Evolutionary conservation across 2,113 vertebrate species (phyloP), one percentile per base, ranked within the genome.

Genomic region (Aegithalos caudatus): DNA sequence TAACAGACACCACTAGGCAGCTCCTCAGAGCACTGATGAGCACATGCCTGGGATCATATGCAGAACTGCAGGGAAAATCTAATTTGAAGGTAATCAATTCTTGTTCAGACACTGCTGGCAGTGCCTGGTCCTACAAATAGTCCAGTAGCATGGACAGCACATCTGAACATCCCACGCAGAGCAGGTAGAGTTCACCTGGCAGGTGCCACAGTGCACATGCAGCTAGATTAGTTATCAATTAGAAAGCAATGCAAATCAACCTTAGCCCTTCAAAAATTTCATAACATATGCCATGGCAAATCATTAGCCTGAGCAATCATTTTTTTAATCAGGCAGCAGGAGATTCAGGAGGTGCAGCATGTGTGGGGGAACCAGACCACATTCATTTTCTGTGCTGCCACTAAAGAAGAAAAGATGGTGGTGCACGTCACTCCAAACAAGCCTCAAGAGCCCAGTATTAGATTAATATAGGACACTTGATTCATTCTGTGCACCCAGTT

Each of bases 21-120:
- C 35, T 80, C 14, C 38, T 53, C 12, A 35, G 50, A 73, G 50
- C 4, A 1, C 4, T 74, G 51, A 56, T 2, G 8, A 47, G 24
- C 31, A 31, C 2, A 3, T 1, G 4, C 6, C 17, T 0, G 0
- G 44, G 45, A 42, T 51, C 21, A 25, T 18, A n/a, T 2, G 10
- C 35, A 65, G 79, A 91, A 65, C 1, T 70, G 24, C 22, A 74
- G 28, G 19, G 31, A 78, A 90, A 61, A 78, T 38, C 25, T 40
- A 11, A 10, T 11, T 27, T 69, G 25, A 64, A 38, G 51, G 33
- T n/a, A 21, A 70, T 10, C 19, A 44, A 0, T 14, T 47, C 54
- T 61, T 69, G 31, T 45, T 78, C n/a, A 35, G 47, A 57, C 4
- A 40, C 56, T 64, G 56, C 27, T 44, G 42, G 12, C n/a, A 74